Evolutionary conservation across 2,797 vertebrate genomes (phyloP).

Genomic region (Morelia viridis): DNA sequence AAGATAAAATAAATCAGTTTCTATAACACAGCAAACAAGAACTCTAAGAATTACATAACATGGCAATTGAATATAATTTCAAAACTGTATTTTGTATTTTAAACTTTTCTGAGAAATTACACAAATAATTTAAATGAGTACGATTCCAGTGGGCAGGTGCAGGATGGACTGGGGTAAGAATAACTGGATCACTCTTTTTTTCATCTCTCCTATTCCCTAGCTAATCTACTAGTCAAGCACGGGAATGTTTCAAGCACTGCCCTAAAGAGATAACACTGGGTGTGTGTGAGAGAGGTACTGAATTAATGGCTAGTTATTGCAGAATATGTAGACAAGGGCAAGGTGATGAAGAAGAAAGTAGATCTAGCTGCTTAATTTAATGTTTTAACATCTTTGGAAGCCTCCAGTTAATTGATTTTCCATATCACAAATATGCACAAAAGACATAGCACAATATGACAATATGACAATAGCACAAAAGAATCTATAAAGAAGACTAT

Average conservation of each 20-base stretch:
- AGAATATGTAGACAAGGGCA: background rate
- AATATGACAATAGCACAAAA: slow-evolving; percentile 29
- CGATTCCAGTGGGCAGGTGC: no score
- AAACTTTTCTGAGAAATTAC: background rate
- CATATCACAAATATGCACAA: no score
- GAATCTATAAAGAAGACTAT: slow-evolving; percentile 51
- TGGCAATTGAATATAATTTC: background rate
- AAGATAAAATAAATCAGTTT: background rate
- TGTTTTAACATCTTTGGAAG: background rate
- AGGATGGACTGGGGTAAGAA: background rate
- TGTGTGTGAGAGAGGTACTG: background rate
- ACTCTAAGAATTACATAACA: background rate
- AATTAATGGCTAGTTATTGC: background rate
- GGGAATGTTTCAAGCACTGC: background rate
- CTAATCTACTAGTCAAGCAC: background rate
- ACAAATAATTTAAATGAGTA: background rate
- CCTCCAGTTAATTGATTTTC: background rate
- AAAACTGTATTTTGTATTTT: background rate
- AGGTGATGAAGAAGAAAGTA: background rate
- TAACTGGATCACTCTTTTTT: background rate
- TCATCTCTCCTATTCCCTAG: background rate
- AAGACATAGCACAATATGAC: no score
- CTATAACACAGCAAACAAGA: background rate
- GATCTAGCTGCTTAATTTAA: background rate
- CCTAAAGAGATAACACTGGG: background rate